Evolutionary conservation across 53 echinoderm and acorn worm species (phyloP), one percentile per base, ranked within the genome.

Genomic region (Luidia sarsii): DNA sequence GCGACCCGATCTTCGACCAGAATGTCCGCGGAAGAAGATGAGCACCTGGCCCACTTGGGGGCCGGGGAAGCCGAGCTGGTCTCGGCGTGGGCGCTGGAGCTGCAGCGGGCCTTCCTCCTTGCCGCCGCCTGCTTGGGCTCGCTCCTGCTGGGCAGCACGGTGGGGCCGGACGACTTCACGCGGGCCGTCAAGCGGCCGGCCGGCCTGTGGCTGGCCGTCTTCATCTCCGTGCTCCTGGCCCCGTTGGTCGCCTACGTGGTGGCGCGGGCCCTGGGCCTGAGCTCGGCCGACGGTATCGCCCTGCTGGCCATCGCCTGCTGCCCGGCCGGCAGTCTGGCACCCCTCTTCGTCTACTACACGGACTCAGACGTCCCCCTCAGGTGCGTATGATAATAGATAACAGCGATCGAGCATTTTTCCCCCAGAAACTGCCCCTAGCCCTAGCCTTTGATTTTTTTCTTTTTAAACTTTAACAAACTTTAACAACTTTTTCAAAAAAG

Each of bases 121-220:
- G 69, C 50, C 6, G 48, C 11, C 18, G 8, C 49, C 13, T 30
- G 43, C 6, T n/a, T 33, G 14, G 32, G 69, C 34, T 69, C 69
- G 1, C 15, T 69, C 0, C 6, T 69, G 29, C n/a, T 27, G 31
- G 69, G 69, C 0, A 27, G 69, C 50, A 69, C 29, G 49, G 49
- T 69, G 15, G 18, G 14, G 0, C 48, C 69, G 14, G 69, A 69
- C 8, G 69, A 69, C 69, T 69, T 69, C 50, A 69, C 69, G 18
- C 30, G 49, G 8, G 46, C 48, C 48, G 69, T 69, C 27, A 48
- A 69, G 49, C 21, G 49, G 49, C 50, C 69, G 16, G 30, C 28
- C 1, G 69, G 25, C 3, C 0, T 69, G 16, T 46, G 69, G 69
- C 49, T 69, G 15, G 27, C 69, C 69, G 49, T 49, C 31, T 0